Percentiles rank a stretch among this genome's conserved stretches.
Conservation (phyloP, 2,113 vertebrate species). For the Andinoacara biseriatus region DNA sequence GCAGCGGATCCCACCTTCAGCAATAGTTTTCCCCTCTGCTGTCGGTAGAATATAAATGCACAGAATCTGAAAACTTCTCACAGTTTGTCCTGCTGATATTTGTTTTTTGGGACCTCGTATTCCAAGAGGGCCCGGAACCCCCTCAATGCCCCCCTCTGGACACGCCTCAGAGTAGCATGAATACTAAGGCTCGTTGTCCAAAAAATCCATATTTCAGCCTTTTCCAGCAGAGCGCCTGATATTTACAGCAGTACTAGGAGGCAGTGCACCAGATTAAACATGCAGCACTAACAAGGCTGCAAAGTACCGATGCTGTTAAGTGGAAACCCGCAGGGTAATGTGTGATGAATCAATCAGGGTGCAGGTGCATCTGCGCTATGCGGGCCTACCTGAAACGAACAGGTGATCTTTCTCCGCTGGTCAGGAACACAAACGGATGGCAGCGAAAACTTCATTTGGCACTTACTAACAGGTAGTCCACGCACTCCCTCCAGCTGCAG, state of each 20-base stretch:
- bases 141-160: too few relatives aligned
- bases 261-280: neutral
- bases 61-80: neutral
- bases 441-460: neutral
- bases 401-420: neutral
- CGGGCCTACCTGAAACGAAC: neutral
- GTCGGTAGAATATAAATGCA: neutral
- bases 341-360: neutral
- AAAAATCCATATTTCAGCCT: neutral
- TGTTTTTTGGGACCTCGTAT: neutral
- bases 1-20: neutral
- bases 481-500: neutral
- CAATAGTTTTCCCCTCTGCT: neutral
- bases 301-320: neutral
- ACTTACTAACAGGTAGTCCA: neutral
- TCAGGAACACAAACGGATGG: neutral
- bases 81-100: neutral
- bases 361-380: conserved; percentile 4
- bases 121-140: neutral
- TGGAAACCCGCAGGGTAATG: neutral
- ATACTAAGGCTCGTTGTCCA: neutral
- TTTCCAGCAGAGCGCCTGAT: neutral
- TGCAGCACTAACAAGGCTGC: neutral
- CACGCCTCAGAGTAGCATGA: neutral
- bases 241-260: neutral